Base-by-base conservation (phyloP, 2,888 invertebrate species). In the Mythimna loreyi region DNA sequence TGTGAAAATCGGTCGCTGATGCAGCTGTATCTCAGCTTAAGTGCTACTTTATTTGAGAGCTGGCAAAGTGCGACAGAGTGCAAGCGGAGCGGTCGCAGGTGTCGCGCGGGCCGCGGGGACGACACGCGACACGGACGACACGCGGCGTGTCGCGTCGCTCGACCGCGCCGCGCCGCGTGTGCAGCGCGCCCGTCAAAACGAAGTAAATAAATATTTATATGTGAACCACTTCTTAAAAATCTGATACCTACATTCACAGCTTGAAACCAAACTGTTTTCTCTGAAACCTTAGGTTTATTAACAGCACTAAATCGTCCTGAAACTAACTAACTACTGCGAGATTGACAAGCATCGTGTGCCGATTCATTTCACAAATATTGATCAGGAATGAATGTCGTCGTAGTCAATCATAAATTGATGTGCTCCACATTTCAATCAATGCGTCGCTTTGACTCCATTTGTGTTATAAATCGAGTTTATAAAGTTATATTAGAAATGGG, bases 401-500 rank as follows among this genome's bases (percentile, higher is more conserved):
- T 60, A 72, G 67, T 72, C 76, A 56, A 79, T 70, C 67, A 75
- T 59, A 70, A 64, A 71, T 60, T 60, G 72, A 64, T 72, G 78
- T 75, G 72, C 74, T 74, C 82, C 79, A 84, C 79, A 76, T 81
- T 79, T 84, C 74, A 82, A 82, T 79, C 43, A 84, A 59, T 60
- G 84, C 82, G 59, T 71, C 74, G 76, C 67, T 76, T 72, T 66
- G 53, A 74, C 70, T 79, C 77, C 84, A 74, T 79, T 82, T 78
- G 62, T 61, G 75, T 70, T 69, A 74, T 76, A 72, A 79, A 82
- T 79, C 66, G 84, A 84, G 84, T 81, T 82, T 82, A 76, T 79
- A 84, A 82, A 84, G 82, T 84, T 84, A 71, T 84, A 81, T 84
- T 76, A 81, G 78, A 74, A 76, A 76, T 72, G 80, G 73, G 84